Percentiles rank a stretch among this genome's conserved stretches.
These are phyloP conservation scores for Boulengeromyrus knoepffleri DNA, from an alignment of 2,113 vertebrate genomes.

Conservation along the genomic window DNA sequence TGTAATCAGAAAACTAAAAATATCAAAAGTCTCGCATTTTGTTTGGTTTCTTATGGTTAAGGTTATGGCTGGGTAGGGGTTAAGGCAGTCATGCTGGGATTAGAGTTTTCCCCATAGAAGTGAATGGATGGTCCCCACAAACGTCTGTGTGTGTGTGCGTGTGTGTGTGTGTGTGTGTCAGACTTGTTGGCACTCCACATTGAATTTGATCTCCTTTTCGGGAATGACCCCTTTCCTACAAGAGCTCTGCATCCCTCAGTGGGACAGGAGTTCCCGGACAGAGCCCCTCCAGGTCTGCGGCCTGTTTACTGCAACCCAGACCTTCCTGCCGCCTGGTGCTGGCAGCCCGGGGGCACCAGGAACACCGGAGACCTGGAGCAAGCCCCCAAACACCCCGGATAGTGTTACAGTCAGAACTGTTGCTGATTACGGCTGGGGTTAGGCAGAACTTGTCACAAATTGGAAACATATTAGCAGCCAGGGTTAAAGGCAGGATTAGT, in stretches of 20 bases:
- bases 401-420: slow-evolving; percentile 13
- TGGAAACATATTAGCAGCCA: slow-evolving; percentile 47
- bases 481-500: slow-evolving; percentile 15
- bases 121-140: neutral
- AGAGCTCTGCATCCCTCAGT: neutral
- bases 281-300: neutral
- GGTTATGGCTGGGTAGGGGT: neutral
- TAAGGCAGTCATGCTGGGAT: neutral
- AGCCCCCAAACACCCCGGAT: neutral
- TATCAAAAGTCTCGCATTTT: neutral
- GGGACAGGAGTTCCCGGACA: neutral
- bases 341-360: neutral
- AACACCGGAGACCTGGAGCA: neutral
- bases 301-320: neutral
- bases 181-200: neutral
- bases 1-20: neutral
- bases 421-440: slow-evolving; percentile 23
- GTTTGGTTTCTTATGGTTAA: neutral
- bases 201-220: neutral
- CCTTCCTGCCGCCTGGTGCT: too few relatives aligned
- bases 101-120: neutral
- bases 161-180: neutral
- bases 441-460: slow-evolving; percentile 28
- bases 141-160: neutral
- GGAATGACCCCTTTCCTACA: neutral